These are phyloP conservation scores for Mus minutoides DNA, from an alignment of 2,797 vertebrate genomes.

Conservation along the genomic window DNA sequence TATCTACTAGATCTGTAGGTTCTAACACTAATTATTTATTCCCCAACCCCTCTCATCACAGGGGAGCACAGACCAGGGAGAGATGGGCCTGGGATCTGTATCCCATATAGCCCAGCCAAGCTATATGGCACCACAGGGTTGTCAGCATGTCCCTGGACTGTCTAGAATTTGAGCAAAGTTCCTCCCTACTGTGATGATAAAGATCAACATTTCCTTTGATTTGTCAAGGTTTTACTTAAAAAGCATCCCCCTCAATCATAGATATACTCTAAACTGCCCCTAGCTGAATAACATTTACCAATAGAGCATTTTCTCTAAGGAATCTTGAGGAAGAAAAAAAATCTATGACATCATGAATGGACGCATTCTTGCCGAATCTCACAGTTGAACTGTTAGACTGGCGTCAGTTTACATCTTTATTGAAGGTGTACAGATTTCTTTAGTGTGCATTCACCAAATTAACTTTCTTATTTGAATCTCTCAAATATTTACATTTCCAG, in stretches of 20 bases:
- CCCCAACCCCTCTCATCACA: background rate
- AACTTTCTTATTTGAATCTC: slow-evolving; percentile 27
- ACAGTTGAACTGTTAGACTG: background rate
- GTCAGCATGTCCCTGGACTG: background rate
- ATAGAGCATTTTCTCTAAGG: background rate
- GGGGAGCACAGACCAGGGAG: accelerated
- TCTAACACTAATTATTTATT: background rate
- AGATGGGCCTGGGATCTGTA: background rate
- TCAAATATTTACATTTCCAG: background rate
- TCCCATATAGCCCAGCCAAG: background rate
- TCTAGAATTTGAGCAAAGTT: background rate
- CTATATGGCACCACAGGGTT: background rate
- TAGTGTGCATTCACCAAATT: slow-evolving; percentile 10
- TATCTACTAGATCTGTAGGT: background rate
- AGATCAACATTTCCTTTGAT: slow-evolving; percentile 16
- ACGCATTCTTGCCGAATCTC: background rate
- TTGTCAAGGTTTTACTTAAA: slow-evolving; percentile 32
- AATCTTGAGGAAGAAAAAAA: slow-evolving; percentile 31
- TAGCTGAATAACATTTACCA: background rate
- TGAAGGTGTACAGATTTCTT: background rate
- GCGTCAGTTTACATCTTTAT: slow-evolving; percentile 15
- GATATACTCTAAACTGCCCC: background rate
- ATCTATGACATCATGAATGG: background rate
- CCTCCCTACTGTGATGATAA: background rate
- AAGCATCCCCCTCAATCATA: background rate